Evolutionary conservation across 2,113 vertebrate species (phyloP).

Genomic region (Neolamprologus sp.): DNA sequence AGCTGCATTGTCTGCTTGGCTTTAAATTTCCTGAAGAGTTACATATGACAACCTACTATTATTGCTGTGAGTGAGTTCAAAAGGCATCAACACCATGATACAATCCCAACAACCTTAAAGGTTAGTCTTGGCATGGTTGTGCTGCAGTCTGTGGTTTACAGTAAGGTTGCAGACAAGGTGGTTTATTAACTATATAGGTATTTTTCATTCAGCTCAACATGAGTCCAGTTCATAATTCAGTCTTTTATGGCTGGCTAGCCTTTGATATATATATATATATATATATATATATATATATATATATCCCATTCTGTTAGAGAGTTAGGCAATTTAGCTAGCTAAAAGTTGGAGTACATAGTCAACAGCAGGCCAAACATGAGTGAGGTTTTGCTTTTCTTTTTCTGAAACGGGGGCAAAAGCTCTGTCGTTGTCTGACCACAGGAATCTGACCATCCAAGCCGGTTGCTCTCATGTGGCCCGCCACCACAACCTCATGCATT

Average conservation of each 20-base stretch:
- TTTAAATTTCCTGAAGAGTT: conserved; percentile 14
- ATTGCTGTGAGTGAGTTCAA: conserved; percentile 33
- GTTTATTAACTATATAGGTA: conserved; percentile 30
- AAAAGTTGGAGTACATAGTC: conserved; percentile 52
- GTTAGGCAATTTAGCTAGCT: conserved; percentile 10
- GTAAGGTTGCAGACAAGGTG: conserved; percentile 34
- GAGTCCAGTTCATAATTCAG: conserved; percentile 7
- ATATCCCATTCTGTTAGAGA: conserved; percentile 11
- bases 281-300: neutral
- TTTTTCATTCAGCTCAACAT: neutral
- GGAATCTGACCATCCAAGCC: conserved; percentile 62
- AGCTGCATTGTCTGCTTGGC: conserved; percentile 2
- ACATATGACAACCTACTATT: conserved; percentile 44
- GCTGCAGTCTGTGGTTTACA: conserved; percentile 39
- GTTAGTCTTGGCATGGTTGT: conserved; percentile 43
- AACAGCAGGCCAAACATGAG: conserved; percentile 54
- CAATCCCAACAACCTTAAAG: conserved; percentile 33
- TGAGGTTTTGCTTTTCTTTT: conserved; percentile 34
- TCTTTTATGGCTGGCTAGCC: conserved; percentile 7
- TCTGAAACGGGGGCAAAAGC: conserved; percentile 53
- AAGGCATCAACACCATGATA: conserved; percentile 25
- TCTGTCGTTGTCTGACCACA: conserved; percentile 69
- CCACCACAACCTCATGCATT: conserved; percentile 70
- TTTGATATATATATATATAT: neutral
- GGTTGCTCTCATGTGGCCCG: conserved; percentile 67